Conservation (phyloP, 2,797 vertebrate genomes). For the Catostomus latipinnis region DNA sequence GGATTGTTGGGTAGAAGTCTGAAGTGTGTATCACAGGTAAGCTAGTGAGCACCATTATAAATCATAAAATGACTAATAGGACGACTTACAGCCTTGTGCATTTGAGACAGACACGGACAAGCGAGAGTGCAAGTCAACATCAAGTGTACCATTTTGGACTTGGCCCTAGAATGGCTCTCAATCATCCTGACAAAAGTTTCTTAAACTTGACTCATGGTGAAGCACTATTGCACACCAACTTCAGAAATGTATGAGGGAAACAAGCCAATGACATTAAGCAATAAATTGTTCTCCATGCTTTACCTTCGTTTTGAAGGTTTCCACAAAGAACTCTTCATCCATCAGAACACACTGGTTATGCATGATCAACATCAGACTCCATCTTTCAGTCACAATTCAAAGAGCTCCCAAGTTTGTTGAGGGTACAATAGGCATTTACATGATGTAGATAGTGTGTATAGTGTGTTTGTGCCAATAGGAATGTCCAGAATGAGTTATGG, state of each 20-base stretch:
- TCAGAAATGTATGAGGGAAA: conserved; percentile 11
- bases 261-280: background rate
- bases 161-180: background rate
- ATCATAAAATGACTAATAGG: background rate
- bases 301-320: background rate
- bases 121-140: background rate
- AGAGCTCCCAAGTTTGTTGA: background rate
- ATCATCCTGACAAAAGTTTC: background rate
- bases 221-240: conserved; percentile 15
- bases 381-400: conserved; percentile 3
- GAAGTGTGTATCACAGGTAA: background rate
- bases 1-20: conserved; percentile 8
- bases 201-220: background rate
- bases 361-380: background rate
- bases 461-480: conserved; percentile 9
- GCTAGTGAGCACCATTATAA: background rate
- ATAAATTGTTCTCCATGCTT: conserved; percentile 1
- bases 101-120: background rate
- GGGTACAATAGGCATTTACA: conserved; percentile 5
- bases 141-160: conserved; percentile 14
- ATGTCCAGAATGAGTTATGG: conserved; percentile 1
- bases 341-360: conserved; percentile 11
- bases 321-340: conserved; percentile 1
- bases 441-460: background rate
- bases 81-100: background rate